Evolutionary conservation across 2,113 vertebrate genomes (phyloP).

Genomic region (Prinia subflava): DNA sequence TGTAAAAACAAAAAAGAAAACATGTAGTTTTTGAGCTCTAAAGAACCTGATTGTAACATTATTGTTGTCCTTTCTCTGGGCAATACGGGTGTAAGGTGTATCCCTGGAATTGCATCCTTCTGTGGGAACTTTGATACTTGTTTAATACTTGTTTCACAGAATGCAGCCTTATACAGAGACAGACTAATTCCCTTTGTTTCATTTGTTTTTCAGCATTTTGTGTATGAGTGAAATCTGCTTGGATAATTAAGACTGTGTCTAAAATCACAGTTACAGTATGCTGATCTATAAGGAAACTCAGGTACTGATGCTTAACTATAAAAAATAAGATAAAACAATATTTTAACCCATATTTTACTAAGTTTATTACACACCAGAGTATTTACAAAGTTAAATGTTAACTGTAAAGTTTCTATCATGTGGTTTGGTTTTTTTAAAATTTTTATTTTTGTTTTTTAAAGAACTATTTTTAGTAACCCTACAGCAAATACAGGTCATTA

Average conservation of each 20-base stretch:
- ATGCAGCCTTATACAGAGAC: slow-evolving; percentile 29
- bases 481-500: slow-evolving; percentile 63
- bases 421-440: not conserved
- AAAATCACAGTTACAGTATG: slow-evolving; percentile 35
- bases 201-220: slow-evolving; percentile 54
- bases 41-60: slow-evolving; percentile 56
- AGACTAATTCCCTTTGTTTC: slow-evolving; percentile 46
- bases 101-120: slow-evolving; percentile 42
- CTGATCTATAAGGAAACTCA: slow-evolving; percentile 54
- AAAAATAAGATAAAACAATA: slow-evolving; percentile 76
- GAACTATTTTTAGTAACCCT: slow-evolving; percentile 72
- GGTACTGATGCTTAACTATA: slow-evolving; percentile 70
- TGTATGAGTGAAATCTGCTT: slow-evolving; percentile 52
- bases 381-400: slow-evolving; percentile 77
- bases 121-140: not conserved
- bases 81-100: slow-evolving; percentile 52
- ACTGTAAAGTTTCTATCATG: slow-evolving; percentile 68
- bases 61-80: slow-evolving; percentile 71
- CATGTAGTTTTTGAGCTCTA: slow-evolving; percentile 52
- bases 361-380: slow-evolving; percentile 73
- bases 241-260: slow-evolving; percentile 51
- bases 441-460: slow-evolving; percentile 40
- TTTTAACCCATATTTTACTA: slow-evolving; percentile 72
- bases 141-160: slow-evolving; percentile 61
- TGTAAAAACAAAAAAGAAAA: slow-evolving; percentile 6